A percentile compares a stretch with the other conserved stretches of the same genome.
phyloP scores from a whole-genome alignment of 2,113 vertebrate species.

The Australoheros scitulus region DNA sequence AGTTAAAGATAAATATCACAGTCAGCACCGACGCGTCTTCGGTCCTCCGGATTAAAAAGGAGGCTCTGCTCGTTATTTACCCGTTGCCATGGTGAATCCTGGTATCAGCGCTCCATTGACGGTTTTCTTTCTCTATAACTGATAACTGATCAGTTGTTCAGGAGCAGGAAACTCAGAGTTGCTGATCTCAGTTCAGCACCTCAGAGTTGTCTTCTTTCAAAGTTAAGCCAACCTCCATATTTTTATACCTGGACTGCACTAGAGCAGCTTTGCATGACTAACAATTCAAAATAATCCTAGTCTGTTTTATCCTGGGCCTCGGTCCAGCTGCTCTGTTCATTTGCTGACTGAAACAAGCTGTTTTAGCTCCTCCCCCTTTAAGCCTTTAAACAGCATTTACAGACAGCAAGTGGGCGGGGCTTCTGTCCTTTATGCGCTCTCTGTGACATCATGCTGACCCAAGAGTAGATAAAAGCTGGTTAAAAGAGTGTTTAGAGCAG shows the following conservation, averaged over 20 bases:
- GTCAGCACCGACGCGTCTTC: not conserved
- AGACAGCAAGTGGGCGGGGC: not conserved
- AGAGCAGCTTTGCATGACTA: not conserved
- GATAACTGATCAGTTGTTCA: not conserved
- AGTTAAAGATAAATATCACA: not conserved
- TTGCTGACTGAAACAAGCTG: not conserved
- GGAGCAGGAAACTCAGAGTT: not conserved
- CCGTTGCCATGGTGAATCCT: not conserved
- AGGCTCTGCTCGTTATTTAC: not conserved
- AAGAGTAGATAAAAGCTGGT: not conserved
- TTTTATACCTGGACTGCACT: not conserved
- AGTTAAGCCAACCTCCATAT: not conserved
- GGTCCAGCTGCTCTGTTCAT: not conserved
- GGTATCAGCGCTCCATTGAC: not conserved
- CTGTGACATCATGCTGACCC: not conserved
- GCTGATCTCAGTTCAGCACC: too few species aligned
- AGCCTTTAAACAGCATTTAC: not conserved
- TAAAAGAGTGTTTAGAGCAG: not conserved
- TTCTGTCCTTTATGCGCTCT: not conserved
- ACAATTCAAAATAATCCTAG: not conserved
- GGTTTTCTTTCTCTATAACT: not conserved
- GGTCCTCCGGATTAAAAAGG: not conserved
- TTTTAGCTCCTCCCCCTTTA: not conserved
- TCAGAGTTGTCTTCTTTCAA: too few species aligned
- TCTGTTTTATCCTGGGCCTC: not conserved